phyloP scores from a whole-genome alignment of 2,113 vertebrate genomes.

The Lamprotornis superbus region DNA sequence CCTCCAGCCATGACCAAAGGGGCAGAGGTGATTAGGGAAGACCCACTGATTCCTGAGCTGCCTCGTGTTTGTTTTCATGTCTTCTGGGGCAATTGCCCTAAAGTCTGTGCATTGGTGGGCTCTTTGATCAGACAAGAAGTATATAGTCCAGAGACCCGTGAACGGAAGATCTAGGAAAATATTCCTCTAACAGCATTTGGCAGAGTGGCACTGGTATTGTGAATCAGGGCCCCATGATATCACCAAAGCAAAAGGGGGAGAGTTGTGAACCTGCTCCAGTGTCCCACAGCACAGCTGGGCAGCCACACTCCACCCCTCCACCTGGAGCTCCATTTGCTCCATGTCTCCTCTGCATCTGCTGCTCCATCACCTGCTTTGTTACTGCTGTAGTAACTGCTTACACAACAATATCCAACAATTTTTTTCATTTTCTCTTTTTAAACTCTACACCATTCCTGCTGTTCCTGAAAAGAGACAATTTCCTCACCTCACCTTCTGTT shows the following conservation, averaged over 20 bases:
- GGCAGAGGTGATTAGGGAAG: neutral
- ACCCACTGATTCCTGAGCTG: neutral
- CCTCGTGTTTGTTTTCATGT: neutral
- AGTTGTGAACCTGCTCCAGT: neutral
- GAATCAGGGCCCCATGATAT: neutral
- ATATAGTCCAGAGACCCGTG: no score
- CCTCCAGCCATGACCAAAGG: neutral
- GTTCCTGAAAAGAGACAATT: neutral
- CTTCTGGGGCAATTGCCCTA: neutral
- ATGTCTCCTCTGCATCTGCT: neutral
- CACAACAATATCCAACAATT: neutral
- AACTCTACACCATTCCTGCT: rapidly evolving
- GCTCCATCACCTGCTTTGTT: neutral
- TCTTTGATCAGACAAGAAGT: neutral
- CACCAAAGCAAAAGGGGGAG: neutral
- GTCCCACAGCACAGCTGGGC: neutral
- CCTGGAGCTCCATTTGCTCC: neutral
- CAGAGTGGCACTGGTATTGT: neutral
- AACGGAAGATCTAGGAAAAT: neutral
- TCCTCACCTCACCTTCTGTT: neutral
- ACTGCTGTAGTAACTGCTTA: neutral
- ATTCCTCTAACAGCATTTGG: neutral
- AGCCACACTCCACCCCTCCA: neutral
- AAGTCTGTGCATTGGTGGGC: neutral
- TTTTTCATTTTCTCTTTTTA: neutral